Evolutionary conservation across 2,888 invertebrate species (phyloP), one percentile per base, ranked within the genome.

Genomic region (Drosophila subquinaria): DNA sequence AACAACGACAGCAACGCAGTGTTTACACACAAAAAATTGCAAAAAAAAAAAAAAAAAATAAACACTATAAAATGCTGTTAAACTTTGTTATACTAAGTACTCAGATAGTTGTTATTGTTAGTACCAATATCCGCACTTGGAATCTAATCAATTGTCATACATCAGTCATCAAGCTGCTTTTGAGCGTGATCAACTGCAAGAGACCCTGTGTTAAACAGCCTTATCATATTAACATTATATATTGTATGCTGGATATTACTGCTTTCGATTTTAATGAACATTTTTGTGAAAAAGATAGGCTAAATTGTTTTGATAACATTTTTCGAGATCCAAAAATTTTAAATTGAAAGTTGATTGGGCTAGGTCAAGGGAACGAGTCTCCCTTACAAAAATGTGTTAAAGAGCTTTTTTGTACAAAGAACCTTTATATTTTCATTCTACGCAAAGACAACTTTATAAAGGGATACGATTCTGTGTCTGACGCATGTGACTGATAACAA

Each of bases 81-180:
- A 67, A 50, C 66, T 56, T 66, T 68, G 61, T 69, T 73, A 60
- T 33, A 33, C 47, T 27, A 42, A 55, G 43, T 73, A 20, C 30
- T 53, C 47, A 23, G n/a, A 20, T 73, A 59, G 30, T 59, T 73
- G 57, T 40, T 47, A 23, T 36, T 62, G 53, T 51, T 65, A 36
- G 33, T 53, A 51, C 35, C 61, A 23, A 68, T 59, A 80, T 75
- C 80, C 73, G 61, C 47, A 73, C 70, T 65, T 62, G 53, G 80
- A 82, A 80, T 82, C 77, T 79, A 82, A 88, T 85, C 86, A 73
- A 72, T n/a, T 47, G 68, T 53, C 62, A 57, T 61, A 61, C 35
- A 53, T 36, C 45, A 43, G 51, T 51, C 42, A 50, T n/a, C 6
- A 38, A 47, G 53, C 6, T 40, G 4, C n/a, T 6, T 10, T n/a